Conservation (phyloP, 2,888 invertebrate species). For the Willowsia nigromaculata region DNA sequence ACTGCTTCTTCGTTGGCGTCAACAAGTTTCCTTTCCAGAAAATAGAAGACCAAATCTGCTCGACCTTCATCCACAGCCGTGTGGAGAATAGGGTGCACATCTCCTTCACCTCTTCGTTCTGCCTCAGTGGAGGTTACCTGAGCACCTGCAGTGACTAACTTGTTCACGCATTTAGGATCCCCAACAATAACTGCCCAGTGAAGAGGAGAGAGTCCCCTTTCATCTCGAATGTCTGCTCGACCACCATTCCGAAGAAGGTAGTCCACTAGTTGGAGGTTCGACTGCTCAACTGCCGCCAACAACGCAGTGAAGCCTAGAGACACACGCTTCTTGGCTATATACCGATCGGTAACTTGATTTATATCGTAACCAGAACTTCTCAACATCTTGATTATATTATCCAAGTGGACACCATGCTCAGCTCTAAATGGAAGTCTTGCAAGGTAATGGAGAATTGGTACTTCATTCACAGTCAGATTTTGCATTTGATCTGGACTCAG, state of each 20-base stretch:
- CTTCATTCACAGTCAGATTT: no score
- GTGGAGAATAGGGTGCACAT: slow-evolving; percentile 27
- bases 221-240: neutral
- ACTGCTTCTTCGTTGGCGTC: neutral
- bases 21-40: neutral
- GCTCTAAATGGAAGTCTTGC: no score
- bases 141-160: slow-evolving; percentile 15
- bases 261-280: no score
- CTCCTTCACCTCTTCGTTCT: neutral
- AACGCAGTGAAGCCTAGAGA: no score
- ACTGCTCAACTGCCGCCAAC: no score
- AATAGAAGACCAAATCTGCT: slow-evolving; percentile 14
- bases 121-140: neutral
- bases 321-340: no score
- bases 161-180: neutral
- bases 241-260: slow-evolving; percentile 44
- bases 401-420: no score
- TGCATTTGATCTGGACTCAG: no score
- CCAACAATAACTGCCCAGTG: slow-evolving; percentile 59
- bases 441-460: no score
- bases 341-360: no score
- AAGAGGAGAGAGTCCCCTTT: neutral
- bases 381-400: no score
- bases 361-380: no score
- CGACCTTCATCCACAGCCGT: slow-evolving; percentile 56